Conservation (phyloP, 1,140 invertebrate species). For the Steinernema feltiae region DNA sequence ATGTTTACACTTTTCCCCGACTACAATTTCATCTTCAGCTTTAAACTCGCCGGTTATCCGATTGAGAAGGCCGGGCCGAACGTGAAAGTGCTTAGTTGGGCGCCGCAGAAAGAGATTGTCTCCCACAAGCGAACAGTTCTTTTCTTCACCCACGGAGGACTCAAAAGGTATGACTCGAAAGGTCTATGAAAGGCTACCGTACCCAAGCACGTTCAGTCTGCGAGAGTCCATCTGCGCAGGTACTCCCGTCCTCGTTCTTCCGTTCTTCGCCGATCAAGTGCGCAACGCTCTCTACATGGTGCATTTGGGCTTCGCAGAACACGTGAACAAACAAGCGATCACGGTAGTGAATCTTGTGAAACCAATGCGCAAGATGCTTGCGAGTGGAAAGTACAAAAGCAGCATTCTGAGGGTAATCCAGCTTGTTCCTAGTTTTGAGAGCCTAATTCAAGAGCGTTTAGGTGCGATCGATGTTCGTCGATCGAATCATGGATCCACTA, state of each 20-base stretch:
- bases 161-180: conserved; percentile 42
- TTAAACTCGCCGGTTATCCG: conserved; percentile 29
- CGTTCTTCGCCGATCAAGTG: conserved; percentile 40
- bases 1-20: conserved; percentile 34
- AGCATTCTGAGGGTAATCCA: not conserved
- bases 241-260: conserved; percentile 29
- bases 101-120: conserved; percentile 44
- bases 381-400: conserved; percentile 8
- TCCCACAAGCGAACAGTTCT: conserved; percentile 38
- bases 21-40: conserved; percentile 42
- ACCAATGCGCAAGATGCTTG: not conserved
- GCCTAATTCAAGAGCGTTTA: no score
- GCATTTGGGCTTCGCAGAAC: conserved; percentile 22
- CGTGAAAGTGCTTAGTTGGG: conserved; percentile 33
- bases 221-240: conserved; percentile 41
- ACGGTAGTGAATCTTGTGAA: conserved; percentile 7
- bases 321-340: conserved; percentile 35
- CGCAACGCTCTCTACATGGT: conserved; percentile 28
- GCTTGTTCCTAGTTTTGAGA: no score
- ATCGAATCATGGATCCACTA: not conserved
- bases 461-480: not conserved
- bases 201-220: no score
- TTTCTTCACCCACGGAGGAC: conserved; percentile 48
- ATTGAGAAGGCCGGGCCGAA: conserved; percentile 11
- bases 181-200: no score